phyloP scores from a whole-genome alignment of 1,140 invertebrate species.

The Caerostris darwini region DNA sequence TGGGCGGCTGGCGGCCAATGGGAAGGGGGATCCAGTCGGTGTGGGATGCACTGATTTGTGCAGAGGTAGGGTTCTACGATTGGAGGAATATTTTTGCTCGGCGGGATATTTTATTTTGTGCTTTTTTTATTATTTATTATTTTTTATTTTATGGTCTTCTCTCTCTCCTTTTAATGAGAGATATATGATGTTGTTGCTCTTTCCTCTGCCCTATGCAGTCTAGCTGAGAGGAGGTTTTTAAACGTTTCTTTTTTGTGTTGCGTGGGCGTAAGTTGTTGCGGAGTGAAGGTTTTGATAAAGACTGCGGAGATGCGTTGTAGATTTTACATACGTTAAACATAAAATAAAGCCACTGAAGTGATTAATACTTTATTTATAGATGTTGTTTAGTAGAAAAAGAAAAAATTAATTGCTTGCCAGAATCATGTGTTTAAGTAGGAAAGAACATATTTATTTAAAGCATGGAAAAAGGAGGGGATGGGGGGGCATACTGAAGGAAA shows the following conservation, averaged over 20 bases:
- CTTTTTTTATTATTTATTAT: neutral
- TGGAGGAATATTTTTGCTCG: slow-evolving; percentile 45
- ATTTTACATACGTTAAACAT: too few relatives aligned
- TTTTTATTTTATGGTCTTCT: neutral
- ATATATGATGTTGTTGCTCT: slow-evolving; percentile 62
- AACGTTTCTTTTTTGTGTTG: neutral
- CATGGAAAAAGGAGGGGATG: too few relatives aligned
- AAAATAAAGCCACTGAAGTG: too few relatives aligned
- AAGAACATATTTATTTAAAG: too few relatives aligned
- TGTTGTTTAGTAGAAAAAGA: too few relatives aligned
- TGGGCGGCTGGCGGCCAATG: slow-evolving; percentile 5
- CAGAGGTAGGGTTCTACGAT: slow-evolving; percentile 66
- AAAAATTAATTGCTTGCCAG: too few relatives aligned
- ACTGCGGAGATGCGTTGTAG: neutral
- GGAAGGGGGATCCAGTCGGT: neutral
- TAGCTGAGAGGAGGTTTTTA: neutral
- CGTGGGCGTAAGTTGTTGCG: neutral
- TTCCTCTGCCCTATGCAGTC: neutral
- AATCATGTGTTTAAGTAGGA: too few relatives aligned
- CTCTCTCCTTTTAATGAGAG: neutral
- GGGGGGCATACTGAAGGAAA: too few relatives aligned
- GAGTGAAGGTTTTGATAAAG: neutral
- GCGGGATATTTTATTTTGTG: neutral
- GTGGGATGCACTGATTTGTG: slow-evolving; percentile 72
- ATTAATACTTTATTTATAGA: too few relatives aligned